These are phyloP conservation scores for Larimichthys crocea DNA, from an alignment of 2,113 vertebrate species.

Conservation along the genomic window DNA sequence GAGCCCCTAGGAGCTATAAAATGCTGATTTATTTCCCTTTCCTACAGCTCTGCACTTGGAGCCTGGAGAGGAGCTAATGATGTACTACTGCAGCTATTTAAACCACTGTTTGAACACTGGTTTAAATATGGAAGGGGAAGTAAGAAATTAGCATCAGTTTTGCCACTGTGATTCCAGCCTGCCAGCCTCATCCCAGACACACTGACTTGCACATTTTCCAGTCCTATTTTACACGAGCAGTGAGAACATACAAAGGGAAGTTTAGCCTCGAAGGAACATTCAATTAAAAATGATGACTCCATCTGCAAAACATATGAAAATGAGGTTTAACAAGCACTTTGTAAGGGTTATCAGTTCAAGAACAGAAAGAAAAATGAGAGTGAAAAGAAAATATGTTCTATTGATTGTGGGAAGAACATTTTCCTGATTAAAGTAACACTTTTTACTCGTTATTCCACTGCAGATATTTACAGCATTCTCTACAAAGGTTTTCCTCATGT, in stretches of 20 bases:
- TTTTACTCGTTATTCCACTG: too few relatives aligned
- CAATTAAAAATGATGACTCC: conserved; percentile 21
- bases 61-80: conserved; percentile 79
- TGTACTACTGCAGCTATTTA: conserved; percentile 79
- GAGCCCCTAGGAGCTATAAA: conserved; percentile 80
- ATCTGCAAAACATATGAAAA: conserved; percentile 23
- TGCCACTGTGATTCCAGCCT: conserved; percentile 44
- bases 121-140: conserved; percentile 77
- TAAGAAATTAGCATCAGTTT: conserved; percentile 65
- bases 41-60: conserved; percentile 68
- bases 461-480: too few relatives aligned
- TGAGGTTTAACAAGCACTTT: not conserved
- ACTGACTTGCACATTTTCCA: conserved; percentile 16
- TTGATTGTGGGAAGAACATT: not conserved
- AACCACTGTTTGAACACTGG: conserved; percentile 72
- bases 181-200: conserved; percentile 28
- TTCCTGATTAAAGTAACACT: not conserved
- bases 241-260: conserved; percentile 9
- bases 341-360: conserved; percentile 18
- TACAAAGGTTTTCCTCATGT: not conserved
- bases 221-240: not conserved
- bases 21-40: conserved; percentile 79
- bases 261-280: not conserved
- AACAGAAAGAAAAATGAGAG: not conserved
- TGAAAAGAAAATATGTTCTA: not conserved